These are phyloP conservation scores for Tipula confusa DNA, from an alignment of 2,888 invertebrate species.

Conservation along the genomic window DNA sequence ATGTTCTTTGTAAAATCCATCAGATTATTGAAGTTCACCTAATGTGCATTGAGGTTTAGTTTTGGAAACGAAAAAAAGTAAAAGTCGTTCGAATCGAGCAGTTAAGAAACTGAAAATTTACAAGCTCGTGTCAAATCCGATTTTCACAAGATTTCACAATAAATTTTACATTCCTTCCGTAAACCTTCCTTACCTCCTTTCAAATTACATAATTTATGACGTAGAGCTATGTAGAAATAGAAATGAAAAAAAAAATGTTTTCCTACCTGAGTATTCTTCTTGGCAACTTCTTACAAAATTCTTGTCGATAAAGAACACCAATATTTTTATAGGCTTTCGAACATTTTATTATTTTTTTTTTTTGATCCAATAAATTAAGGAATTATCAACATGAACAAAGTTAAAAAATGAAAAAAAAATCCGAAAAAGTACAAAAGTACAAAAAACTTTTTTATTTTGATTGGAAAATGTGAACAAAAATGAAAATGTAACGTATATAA, in stretches of 20 bases:
- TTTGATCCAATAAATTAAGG: background rate
- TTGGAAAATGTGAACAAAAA: constrained; percentile 8
- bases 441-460: background rate
- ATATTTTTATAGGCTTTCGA: background rate
- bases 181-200: background rate
- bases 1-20: no score
- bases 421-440: background rate
- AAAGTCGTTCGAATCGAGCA: no score
- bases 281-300: background rate
- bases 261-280: background rate
- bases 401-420: no score
- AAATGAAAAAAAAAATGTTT: background rate
- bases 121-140: background rate
- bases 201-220: background rate
- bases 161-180: background rate
- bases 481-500: background rate
- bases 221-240: background rate
- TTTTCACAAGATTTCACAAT: background rate
- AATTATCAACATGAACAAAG: background rate
- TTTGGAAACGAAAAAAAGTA: no score
- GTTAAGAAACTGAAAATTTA: no score
- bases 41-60: background rate
- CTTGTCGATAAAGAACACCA: background rate
- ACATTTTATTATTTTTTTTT: no score
- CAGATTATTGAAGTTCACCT: background rate